Conservation (phyloP, 1,140 invertebrate genomes). For the Penaeus vannamei region DNA sequence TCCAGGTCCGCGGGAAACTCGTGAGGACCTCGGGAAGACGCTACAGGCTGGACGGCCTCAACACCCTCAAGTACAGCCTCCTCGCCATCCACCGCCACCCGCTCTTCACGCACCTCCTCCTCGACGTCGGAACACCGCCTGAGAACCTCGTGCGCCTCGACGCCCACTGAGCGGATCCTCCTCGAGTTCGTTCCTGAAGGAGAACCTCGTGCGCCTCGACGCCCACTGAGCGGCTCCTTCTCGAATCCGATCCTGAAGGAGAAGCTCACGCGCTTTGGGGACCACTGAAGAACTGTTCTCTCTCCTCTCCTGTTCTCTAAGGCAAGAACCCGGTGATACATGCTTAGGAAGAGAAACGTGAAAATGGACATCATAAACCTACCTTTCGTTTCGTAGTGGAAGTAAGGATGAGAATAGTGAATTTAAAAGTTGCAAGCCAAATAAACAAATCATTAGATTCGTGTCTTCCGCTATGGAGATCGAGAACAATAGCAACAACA, state of each 20-base stretch:
- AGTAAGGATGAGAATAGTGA: too few species aligned
- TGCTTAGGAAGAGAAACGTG: too few species aligned
- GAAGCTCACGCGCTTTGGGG: neutral
- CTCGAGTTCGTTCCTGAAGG: neutral
- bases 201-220: neutral
- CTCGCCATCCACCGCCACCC: slow-evolving; percentile 69
- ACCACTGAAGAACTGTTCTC: too few species aligned
- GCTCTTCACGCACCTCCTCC: slow-evolving; percentile 74
- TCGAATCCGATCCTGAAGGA: neutral
- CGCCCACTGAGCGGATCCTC: slow-evolving; percentile 9
- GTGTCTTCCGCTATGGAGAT: too few species aligned
- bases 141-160: slow-evolving; percentile 66
- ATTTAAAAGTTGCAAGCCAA: too few species aligned
- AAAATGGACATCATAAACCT: too few species aligned
- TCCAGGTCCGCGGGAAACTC: slow-evolving; percentile 69
- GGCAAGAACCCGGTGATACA: too few species aligned
- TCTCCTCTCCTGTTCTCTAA: too few species aligned
- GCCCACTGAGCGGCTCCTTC: neutral
- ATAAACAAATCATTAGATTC: too few species aligned
- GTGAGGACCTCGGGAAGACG: slow-evolving; percentile 73
- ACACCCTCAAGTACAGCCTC: slow-evolving; percentile 73
- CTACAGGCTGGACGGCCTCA: slow-evolving; percentile 75
- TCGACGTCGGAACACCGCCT: slow-evolving; percentile 74
- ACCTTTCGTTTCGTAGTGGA: too few species aligned
- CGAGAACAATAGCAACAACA: too few species aligned